phyloP scores from a whole-genome alignment of 1,140 invertebrate species.

The Drosophila arawakana region DNA sequence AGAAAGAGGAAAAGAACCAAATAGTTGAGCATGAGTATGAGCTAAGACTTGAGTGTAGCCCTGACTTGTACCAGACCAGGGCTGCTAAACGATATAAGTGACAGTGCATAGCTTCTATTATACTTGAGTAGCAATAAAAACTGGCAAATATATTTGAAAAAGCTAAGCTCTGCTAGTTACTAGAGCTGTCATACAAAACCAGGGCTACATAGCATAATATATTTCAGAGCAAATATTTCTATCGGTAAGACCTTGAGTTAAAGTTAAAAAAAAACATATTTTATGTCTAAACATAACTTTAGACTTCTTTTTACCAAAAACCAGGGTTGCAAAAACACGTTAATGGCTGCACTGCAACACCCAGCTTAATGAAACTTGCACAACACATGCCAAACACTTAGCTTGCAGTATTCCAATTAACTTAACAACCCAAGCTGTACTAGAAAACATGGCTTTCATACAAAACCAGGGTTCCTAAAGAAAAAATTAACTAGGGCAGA shows the following conservation, averaged over 20 bases:
- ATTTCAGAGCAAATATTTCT: too few relatives aligned
- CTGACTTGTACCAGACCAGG: background rate
- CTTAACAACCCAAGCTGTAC: background rate
- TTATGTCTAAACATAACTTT: too few relatives aligned
- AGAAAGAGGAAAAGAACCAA: conserved; percentile 11
- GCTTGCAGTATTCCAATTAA: background rate
- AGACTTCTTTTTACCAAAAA: too few relatives aligned
- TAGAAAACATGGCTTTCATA: background rate
- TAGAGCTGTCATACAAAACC: conserved; percentile 1
- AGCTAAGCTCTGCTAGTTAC: too few relatives aligned
- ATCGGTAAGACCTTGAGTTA: too few relatives aligned
- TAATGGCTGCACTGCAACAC: background rate
- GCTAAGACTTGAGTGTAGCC: background rate
- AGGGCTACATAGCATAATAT: background rate
- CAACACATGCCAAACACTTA: background rate
- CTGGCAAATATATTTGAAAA: too few relatives aligned
- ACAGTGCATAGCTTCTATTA: too few relatives aligned
- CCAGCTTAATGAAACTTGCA: background rate
- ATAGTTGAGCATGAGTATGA: background rate
- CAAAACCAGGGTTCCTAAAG: background rate
- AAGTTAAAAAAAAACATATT: too few relatives aligned
- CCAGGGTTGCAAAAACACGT: background rate
- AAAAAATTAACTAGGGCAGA: too few relatives aligned
- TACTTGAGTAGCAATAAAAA: too few relatives aligned
- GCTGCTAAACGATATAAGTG: too few relatives aligned